These are phyloP conservation scores for Cetonia aurata DNA, from an alignment of 2,888 invertebrate genomes.

Conservation along the genomic window DNA sequence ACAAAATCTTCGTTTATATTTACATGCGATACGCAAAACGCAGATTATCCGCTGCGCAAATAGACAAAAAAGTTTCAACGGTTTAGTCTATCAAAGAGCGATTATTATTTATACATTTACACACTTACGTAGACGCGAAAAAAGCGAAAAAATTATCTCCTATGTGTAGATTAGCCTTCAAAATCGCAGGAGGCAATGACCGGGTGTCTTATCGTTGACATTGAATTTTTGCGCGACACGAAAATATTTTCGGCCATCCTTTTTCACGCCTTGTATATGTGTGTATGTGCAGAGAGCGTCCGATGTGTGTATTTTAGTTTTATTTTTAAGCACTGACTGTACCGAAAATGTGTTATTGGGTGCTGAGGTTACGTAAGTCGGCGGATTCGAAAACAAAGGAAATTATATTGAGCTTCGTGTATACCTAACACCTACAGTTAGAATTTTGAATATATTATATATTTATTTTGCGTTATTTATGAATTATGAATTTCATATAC, in stretches of 20 bases:
- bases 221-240: slow-evolving; percentile 43
- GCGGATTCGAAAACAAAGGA: slow-evolving; percentile 13
- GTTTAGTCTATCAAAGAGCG: slow-evolving; percentile 17
- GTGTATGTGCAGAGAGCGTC: not conserved
- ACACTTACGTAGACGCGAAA: too few species aligned
- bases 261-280: slow-evolving; percentile 1
- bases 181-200: slow-evolving; percentile 41
- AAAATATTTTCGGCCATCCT: slow-evolving; percentile 35
- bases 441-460: too few species aligned
- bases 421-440: too few species aligned
- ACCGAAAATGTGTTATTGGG: slow-evolving; percentile 32
- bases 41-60: slow-evolving; percentile 19
- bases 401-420: too few species aligned
- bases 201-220: slow-evolving; percentile 45
- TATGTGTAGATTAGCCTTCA: slow-evolving; percentile 26
- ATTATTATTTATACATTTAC: slow-evolving; percentile 6
- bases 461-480: too few species aligned
- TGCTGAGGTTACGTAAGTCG: slow-evolving; percentile 21
- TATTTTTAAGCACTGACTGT: slow-evolving; percentile 38
- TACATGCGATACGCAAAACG: slow-evolving; percentile 2
- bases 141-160: slow-evolving; percentile 20
- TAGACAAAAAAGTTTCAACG: slow-evolving; percentile 17
- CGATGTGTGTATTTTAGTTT: slow-evolving; percentile 33
- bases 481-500: too few species aligned
- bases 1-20: not conserved